Base-by-base conservation (phyloP, 2,888 invertebrate genomes). In the Listrodromus nycthemerus region DNA sequence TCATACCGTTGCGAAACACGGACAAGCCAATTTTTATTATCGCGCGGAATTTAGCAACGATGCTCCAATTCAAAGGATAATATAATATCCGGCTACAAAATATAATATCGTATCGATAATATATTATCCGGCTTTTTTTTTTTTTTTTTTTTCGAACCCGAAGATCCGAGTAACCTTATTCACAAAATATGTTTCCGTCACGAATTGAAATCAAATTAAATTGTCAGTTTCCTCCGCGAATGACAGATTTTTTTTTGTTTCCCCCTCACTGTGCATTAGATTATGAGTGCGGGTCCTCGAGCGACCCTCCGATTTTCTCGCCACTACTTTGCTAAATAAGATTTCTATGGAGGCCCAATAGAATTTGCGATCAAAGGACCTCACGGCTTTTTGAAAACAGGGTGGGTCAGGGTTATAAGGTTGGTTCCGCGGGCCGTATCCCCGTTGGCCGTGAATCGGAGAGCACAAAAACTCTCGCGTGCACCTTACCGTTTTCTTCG, bases 351-450 rank as follows among this genome's bases (percentile, higher is more conserved):
- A 80, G 87, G 86, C 83, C 88, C 90, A 90, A 92, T 92, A 90
- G 92, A 92, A 91, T 91, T 91, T 89, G 92, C 91, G 92, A 92
- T 92, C 91, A 92, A 92, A 92, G 89, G 92, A 91, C 86, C 86
- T 86, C 86, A 79, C 85, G 86, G 88, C 90, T 50, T 91, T 90
- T 89, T 89, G 83, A 88, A 88, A 91, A 89, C 88, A 88, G 86
- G 91, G 41, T 13, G 41, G 89, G 89, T 90, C 87, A 85, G 83
- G 78, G 79, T 73, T 78, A 75, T 82, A 83, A 61, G 48, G 30
- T 75, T 33, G 24, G 24, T 33, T 55, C 55, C 10, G 37, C 21
- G 74, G 48, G 55, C 66, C 21, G 55, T 24, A 24, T 24, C 21
- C n/a, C 55, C 8, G 10, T 55, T 0, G 55, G 10, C 10, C 19